Evolutionary conservation across 1,140 invertebrate species (phyloP).

Genomic region (Diuraphis noxia): DNA sequence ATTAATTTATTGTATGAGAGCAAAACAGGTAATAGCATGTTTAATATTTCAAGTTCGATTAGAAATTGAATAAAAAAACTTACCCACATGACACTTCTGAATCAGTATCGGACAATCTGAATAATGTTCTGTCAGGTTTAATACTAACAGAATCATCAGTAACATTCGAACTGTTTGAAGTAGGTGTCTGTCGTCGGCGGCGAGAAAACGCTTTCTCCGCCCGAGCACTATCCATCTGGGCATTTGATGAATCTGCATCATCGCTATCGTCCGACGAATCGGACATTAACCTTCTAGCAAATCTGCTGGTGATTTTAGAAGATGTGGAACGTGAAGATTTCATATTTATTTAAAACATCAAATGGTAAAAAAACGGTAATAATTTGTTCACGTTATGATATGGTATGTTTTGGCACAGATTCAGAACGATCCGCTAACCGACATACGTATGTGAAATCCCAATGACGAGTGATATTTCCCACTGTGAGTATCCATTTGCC

Average conservation of each 20-base stretch:
- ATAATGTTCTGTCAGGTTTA: not conserved
- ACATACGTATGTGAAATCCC: too few relatives aligned
- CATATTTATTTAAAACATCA: not conserved
- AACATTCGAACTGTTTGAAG: not conserved
- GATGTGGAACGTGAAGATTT: conserved; percentile 8
- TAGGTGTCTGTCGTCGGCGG: not conserved
- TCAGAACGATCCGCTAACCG: too few relatives aligned
- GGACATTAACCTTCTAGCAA: not conserved
- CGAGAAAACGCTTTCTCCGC: conserved; percentile 19
- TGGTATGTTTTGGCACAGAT: not conserved
- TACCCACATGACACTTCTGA: not conserved
- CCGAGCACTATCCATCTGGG: not conserved
- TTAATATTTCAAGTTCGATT: not conserved
- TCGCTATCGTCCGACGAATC: not conserved
- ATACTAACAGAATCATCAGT: not conserved
- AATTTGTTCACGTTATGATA: not conserved
- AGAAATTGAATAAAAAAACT: not conserved
- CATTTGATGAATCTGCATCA: not conserved
- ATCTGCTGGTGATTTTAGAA: not conserved
- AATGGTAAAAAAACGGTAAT: not conserved
- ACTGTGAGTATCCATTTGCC: too few relatives aligned
- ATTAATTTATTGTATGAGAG: not conserved
- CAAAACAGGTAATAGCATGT: not conserved
- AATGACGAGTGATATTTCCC: too few relatives aligned
- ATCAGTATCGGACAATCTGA: not conserved